These are phyloP conservation scores for Rhinolophus sinicus DNA, from an alignment of 2,113 vertebrate species.

Conservation along the genomic window DNA sequence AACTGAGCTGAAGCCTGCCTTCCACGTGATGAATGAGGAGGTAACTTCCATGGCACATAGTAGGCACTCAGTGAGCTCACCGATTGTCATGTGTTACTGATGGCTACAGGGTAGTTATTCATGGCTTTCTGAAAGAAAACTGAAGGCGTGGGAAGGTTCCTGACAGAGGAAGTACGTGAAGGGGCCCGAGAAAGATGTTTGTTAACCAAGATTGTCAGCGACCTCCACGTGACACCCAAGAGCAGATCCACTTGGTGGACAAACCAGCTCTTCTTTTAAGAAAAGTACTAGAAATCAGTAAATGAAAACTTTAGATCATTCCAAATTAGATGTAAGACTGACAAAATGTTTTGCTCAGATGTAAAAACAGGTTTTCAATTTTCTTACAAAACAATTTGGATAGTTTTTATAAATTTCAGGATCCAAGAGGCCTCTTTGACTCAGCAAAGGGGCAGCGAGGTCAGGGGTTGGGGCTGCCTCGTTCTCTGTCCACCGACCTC, in stretches of 20 bases:
- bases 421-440: background rate
- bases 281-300: background rate
- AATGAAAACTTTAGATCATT: background rate
- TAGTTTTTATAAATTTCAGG: background rate
- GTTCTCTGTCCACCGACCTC: too few species aligned
- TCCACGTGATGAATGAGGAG: too few species aligned
- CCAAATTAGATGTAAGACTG: background rate
- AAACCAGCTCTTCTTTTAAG: background rate
- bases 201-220: background rate
- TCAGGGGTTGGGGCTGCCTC: too few species aligned
- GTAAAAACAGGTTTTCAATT: background rate
- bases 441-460: background rate
- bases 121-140: too few species aligned
- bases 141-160: too few species aligned
- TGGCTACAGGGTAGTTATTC: too few species aligned
- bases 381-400: background rate
- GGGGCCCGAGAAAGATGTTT: too few species aligned
- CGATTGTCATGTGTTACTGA: too few species aligned
- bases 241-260: background rate
- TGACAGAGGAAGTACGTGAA: too few species aligned
- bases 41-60: too few species aligned
- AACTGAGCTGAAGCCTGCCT: too few species aligned
- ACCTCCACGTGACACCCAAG: background rate
- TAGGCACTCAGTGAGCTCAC: too few species aligned
- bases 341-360: background rate